Evolutionary conservation across 35 echinoderm and acorn worm genomes (phyloP).

Genomic region (Hemicentrotus pulcherrimus): DNA sequence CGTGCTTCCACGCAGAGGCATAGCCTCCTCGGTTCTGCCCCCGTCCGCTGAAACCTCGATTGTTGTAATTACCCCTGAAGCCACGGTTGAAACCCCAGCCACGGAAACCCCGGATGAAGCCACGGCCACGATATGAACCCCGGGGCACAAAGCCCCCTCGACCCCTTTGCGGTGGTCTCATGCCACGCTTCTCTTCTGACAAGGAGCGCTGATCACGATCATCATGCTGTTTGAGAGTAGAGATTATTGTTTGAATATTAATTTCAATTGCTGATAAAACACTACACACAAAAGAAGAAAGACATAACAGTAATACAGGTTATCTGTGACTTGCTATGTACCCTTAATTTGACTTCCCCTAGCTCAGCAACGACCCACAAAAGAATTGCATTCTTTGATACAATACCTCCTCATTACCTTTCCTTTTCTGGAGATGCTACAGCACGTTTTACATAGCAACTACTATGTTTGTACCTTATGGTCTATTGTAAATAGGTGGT

Average conservation of each 20-base stretch:
- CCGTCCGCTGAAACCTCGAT: neutral
- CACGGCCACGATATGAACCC: neutral
- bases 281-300: neutral
- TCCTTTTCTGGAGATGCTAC: no score
- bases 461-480: no score
- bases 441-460: no score
- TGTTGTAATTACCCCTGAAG: neutral
- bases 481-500: no score
- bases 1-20: conserved; percentile 19
- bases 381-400: no score
- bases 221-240: conserved; percentile 27
- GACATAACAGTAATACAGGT: no score
- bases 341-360: no score
- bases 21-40: neutral
- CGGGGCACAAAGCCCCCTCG: neutral
- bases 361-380: no score
- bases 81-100: neutral
- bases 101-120: neutral
- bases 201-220: conserved; percentile 32
- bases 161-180: neutral
- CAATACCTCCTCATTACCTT: no score
- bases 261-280: neutral
- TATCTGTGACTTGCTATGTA: no score
- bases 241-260: neutral
- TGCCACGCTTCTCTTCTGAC: neutral